Conservation (phyloP, 2,797 vertebrate species). For the Sebastes diaconus region DNA sequence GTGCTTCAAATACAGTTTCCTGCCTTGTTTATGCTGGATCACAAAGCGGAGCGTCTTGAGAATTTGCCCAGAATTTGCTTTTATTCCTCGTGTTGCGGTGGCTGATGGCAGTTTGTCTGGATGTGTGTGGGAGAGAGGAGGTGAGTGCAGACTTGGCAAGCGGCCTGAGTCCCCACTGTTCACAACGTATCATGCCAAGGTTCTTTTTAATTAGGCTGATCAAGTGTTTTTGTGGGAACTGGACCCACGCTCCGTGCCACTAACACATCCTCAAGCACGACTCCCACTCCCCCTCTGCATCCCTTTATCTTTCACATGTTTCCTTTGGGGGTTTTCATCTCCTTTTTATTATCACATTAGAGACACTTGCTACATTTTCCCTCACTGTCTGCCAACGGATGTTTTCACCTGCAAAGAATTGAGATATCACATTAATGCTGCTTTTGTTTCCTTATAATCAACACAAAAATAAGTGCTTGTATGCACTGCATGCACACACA, state of each 20-base stretch:
- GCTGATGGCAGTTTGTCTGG: slow-evolving; percentile 55
- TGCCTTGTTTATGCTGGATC: slow-evolving; percentile 54
- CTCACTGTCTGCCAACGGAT: slow-evolving; percentile 30
- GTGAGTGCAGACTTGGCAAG: slow-evolving; percentile 69
- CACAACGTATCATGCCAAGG: slow-evolving; percentile 69
- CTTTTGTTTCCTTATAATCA: slow-evolving; percentile 36
- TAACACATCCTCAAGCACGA: slow-evolving; percentile 73
- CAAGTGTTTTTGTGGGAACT: slow-evolving; percentile 80
- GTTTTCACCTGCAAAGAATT: slow-evolving; percentile 42
- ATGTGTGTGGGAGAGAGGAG: slow-evolving; percentile 74
- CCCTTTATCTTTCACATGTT: slow-evolving; percentile 64
- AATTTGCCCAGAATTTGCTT: slow-evolving; percentile 61
- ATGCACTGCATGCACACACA: background rate
- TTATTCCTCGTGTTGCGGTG: slow-evolving; percentile 56
- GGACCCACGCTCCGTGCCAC: slow-evolving; percentile 69
- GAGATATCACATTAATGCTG: slow-evolving; percentile 12
- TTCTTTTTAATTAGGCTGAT: slow-evolving; percentile 82
- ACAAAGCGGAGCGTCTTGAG: slow-evolving; percentile 51
- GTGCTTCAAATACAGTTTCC: slow-evolving; percentile 51
- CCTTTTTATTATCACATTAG: slow-evolving; percentile 56
- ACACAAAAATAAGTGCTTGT: background rate
- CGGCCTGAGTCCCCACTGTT: slow-evolving; percentile 68
- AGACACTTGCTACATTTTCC: slow-evolving; percentile 54
- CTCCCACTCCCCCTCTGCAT: slow-evolving; percentile 64
- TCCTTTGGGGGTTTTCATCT: slow-evolving; percentile 52